Evolutionary conservation across 2,113 vertebrate species (phyloP), one percentile per base, ranked within the genome.

Genomic region (Aldabrachelys gigantea): DNA sequence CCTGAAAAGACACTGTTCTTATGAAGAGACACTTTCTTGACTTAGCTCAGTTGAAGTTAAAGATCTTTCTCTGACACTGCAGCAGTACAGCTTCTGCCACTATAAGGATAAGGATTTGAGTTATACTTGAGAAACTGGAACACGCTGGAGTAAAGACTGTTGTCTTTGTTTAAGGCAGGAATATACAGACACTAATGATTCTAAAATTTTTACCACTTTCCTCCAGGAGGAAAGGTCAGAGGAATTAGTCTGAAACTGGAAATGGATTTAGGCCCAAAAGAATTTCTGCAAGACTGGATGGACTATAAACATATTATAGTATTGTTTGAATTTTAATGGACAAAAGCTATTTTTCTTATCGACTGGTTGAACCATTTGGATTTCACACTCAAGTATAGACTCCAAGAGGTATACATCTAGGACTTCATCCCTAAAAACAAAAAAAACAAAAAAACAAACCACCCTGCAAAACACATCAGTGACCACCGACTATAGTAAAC

Each of bases 1-100:
- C 78, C 85, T 88, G 72, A 91, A 91, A 92, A 88, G 3, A 13
- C 38, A 87, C 49, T 91, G 56, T 49, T 94, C 35, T 56, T 53
- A 91, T n/a, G 89, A 88, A 94, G 35, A 50, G 27, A 31, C 1
- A 52, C 87, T 84, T 92, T 89, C 86, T 89, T 72, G 72, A 29
- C 47, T 80, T 44, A 76, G 56, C 62, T 91, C 49, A 59, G 11
- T 53, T 1, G 6, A 8, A 93, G 88, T 89, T 62, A 62, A 59
- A 88, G 50, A 78, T 17, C 14, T 88, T 65, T 53, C 53, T 84
- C 89, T 84, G 29, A 78, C 38, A 84, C 62, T 81, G 25, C 6
- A 79, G 52, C 44, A 91, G 82, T 92, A 44, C 80, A 44, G 90
- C 72, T 27, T 88, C 84, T 53, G 65, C 84, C 0, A 84, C 78